These are phyloP conservation scores for Microhierax caerulescens DNA, from an alignment of 2,797 vertebrate genomes.

Conservation along the genomic window DNA sequence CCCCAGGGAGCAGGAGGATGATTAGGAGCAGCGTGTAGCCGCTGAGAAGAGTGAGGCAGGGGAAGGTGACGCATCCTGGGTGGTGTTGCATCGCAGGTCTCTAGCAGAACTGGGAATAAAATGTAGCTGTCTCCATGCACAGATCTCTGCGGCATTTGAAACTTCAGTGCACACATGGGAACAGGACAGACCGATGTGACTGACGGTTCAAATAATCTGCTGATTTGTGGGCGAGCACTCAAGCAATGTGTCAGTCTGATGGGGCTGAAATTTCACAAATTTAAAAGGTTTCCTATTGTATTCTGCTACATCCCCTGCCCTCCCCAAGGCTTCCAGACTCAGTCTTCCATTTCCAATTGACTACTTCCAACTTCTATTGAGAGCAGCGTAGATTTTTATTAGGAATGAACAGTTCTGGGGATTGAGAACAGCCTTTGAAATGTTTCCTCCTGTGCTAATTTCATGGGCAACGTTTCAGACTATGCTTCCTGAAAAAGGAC, in stretches of 20 bases:
- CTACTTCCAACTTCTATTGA: neutral
- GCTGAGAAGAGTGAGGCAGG: neutral
- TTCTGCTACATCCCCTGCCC: neutral
- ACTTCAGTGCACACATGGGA: neutral
- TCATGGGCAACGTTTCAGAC: neutral
- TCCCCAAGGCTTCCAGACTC: neutral
- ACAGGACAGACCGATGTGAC: neutral
- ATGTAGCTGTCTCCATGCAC: fast-evolving
- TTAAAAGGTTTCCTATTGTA: neutral
- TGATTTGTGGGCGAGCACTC: neutral
- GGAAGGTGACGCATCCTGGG: neutral
- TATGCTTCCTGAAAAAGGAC: neutral
- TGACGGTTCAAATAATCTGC: neutral
- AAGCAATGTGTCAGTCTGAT: neutral
- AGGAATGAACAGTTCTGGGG: neutral
- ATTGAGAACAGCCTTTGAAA: neutral
- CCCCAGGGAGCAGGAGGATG: neutral
- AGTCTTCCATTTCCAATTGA: neutral
- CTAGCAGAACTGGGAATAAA: neutral
- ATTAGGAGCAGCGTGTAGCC: neutral
- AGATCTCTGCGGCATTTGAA: neutral
- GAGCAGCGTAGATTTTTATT: neutral
- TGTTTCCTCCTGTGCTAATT: neutral
- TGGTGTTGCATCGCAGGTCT: neutral
- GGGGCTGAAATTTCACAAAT: neutral